Evolutionary conservation across 2,797 vertebrate species (phyloP), one percentile per base, ranked within the genome.

Genomic region (Oreonectes daqikongensis): DNA sequence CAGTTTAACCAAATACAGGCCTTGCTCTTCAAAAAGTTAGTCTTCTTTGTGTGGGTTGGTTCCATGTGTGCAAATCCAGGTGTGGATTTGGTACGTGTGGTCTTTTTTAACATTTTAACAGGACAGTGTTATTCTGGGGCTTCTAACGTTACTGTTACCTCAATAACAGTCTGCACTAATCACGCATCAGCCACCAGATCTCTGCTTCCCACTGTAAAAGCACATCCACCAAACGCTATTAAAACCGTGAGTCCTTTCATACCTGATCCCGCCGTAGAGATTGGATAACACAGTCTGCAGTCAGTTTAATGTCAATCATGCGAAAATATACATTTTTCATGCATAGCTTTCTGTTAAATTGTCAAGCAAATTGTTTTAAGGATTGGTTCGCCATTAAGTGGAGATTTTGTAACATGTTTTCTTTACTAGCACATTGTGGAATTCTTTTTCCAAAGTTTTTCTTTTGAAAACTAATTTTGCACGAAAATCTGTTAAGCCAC

Each of bases 1-100:
- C 10, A 76, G 60, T 81, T 75, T 87, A 87, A 90, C 87, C 67
- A 85, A 87, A 89, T 78, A 79, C 88, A 87, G 82, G 52, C 44
- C 67, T 77, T 15, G 55, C 17, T 79, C 69, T 64, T 66, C 59
- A 83, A 67, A 67, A n/a, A 79, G 67, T 59, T 24, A 53, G 46
- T n/a, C 74, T 63, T 79, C 38, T 24, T 77, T 42, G 52, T 79
- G 42, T 68, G 44, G 66, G 17, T 67, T 40, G 20, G 11, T 28
- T 48, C 30, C 24, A 35, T 35, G 26, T 72, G 59, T 70, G 46
- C 35, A 14, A 74, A n/a, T 69, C 44, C 65, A 52, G 24, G 57
- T 79, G 70, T 17, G 2, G n/a, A 46, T 64, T 64, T 68, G 64
- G 26, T 38, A 38, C 55, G 64, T 48, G 77, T 73, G 52, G 52